A percentile compares a stretch with the other conserved stretches of the same genome.
These are phyloP conservation scores for Ptilonorhynchus violaceus DNA, from an alignment of 2,113 vertebrate species.

Conservation along the genomic window DNA sequence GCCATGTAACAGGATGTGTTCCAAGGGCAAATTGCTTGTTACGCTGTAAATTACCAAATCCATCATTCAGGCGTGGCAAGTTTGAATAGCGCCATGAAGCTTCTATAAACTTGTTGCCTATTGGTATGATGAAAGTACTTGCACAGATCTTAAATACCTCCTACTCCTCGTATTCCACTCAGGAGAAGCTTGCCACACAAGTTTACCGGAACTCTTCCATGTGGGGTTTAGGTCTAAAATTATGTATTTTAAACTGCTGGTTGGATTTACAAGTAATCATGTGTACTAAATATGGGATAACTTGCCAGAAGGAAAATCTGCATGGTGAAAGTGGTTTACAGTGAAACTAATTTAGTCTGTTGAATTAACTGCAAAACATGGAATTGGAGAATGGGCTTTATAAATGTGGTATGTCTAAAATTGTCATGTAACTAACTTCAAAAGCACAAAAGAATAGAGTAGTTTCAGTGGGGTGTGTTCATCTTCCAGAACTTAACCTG, in stretches of 20 bases:
- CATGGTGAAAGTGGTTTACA: constrained; percentile 42
- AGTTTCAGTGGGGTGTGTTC: background rate
- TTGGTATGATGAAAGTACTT: background rate
- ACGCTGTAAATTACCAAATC: background rate
- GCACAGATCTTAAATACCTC: background rate
- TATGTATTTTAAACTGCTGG: background rate
- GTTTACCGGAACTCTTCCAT: background rate
- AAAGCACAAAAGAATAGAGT: background rate
- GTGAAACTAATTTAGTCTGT: constrained; percentile 64
- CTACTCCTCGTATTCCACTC: background rate
- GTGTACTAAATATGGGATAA: constrained; percentile 53
- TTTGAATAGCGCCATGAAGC: background rate
- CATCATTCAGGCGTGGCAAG: background rate
- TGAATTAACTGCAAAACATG: constrained; percentile 45
- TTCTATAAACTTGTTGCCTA: background rate
- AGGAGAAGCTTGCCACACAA: background rate
- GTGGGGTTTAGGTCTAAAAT: background rate
- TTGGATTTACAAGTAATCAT: constrained; percentile 66
- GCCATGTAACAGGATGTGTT: background rate
- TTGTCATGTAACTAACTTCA: constrained; percentile 21
- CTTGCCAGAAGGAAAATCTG: constrained; percentile 42
- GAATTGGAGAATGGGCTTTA: constrained; percentile 33
- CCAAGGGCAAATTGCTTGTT: background rate
- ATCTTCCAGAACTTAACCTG: background rate
- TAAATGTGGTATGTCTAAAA: constrained; percentile 39